Base-by-base conservation (phyloP, 2,797 vertebrate species). In the Notoglanidium macrostoma region DNA sequence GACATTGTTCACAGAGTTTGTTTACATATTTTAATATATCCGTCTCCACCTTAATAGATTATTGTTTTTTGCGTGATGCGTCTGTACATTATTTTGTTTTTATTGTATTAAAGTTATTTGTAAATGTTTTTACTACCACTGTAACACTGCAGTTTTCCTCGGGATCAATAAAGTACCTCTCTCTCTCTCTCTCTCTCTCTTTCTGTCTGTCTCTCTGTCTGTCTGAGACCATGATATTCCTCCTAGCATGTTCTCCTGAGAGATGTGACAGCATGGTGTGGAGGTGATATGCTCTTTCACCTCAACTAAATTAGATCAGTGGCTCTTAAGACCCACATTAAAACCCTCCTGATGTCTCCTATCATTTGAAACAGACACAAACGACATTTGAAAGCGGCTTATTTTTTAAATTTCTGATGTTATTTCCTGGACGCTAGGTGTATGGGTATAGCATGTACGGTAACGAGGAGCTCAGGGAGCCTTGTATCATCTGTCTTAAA, bases 391-490 rank as follows among this genome's bases (percentile, higher is more conserved):
- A 76, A n/a, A n/a, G n/a, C n/a, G n/a, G n/a, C n/a, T 29, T 23
- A 5, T 76, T 57, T 76, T 54, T 77, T 49, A 9, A 29, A 89
- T 88, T 73, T 46, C n/a, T n/a, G 91, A 90, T 81, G 84, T 87
- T 85, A 32, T 21, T 86, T 90, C 32, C 79, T 65, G 85, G 76
- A 77, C 72, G 83, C 84, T 55, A 57, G 55, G 76, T 77, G 63
- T 55, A 23, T 40, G 74, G 83, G 86, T 23, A 59, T 49, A 83
- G 76, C 61, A 59, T 85, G 81, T 82, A 78, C 54, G 83, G 82
- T 91, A 90, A 88, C 83, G 65, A 86, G 87, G 83, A 89, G 87
- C 88, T 86, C 81, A 29, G 84, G 87, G 89, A 90, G 83, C 78
- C 63, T 67, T 29, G 87, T 88, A 87, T 90, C 88, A 91, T 89